phyloP scores from a whole-genome alignment of 1,140 invertebrate genomes.

The Hylaeus volcanicus region DNA sequence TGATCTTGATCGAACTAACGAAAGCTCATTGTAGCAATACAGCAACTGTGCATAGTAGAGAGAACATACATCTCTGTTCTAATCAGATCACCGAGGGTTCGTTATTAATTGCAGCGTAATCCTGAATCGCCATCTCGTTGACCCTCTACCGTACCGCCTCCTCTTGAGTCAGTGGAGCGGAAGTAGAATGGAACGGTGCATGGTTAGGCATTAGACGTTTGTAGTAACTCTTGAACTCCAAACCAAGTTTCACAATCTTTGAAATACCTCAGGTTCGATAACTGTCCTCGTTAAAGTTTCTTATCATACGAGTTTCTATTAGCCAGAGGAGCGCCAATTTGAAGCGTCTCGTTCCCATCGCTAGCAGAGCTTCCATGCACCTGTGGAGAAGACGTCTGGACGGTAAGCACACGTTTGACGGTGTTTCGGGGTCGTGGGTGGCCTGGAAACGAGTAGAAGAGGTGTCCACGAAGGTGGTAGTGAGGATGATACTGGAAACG shows the following conservation, averaged over 20 bases:
- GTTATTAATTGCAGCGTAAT: background rate
- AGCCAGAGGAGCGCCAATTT: too few species aligned
- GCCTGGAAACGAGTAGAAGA: too few species aligned
- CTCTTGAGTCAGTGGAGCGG: background rate
- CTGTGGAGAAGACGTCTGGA: constrained; percentile 20
- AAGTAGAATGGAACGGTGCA: constrained; percentile 14
- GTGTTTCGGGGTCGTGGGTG: background rate
- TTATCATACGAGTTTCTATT: too few species aligned
- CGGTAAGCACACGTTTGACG: background rate
- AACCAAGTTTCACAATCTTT: too few species aligned
- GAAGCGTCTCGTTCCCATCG: background rate
- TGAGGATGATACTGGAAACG: constrained; percentile 43
- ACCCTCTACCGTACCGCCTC: background rate
- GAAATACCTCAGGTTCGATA: too few species aligned
- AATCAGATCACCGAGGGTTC: background rate
- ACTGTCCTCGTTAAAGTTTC: too few species aligned
- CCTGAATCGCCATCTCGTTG: too few species aligned
- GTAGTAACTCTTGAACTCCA: too few species aligned
- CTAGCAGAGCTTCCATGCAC: constrained; percentile 17
- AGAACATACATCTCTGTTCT: background rate
- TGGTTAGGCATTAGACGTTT: too few species aligned
- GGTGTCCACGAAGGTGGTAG: constrained; percentile 11
- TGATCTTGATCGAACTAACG: too few species aligned
- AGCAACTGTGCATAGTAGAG: too few species aligned
- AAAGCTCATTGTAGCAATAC: too few species aligned